These are phyloP conservation scores for Chaenogobius annularis DNA, from an alignment of 2,113 vertebrate species.

Conservation along the genomic window DNA sequence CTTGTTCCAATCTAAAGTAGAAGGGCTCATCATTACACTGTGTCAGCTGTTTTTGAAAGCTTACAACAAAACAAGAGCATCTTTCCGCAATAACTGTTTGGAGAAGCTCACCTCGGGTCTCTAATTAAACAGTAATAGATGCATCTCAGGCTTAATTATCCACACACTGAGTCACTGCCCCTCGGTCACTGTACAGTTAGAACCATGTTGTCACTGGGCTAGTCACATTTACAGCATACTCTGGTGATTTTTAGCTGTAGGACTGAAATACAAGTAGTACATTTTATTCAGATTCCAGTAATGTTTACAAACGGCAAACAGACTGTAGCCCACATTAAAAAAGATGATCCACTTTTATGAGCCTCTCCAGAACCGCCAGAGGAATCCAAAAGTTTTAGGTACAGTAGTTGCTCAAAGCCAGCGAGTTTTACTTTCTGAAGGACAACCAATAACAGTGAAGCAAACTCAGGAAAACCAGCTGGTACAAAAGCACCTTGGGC, in stretches of 20 bases:
- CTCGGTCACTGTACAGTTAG: constrained; percentile 49
- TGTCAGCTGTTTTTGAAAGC: constrained; percentile 14
- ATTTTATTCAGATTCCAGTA: background rate
- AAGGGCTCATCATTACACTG: constrained; percentile 5
- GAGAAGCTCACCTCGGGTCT: constrained; percentile 44
- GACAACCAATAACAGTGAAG: constrained; percentile 44
- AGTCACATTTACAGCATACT: constrained; percentile 26
- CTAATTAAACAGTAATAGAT: constrained; percentile 57
- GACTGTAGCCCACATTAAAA: constrained; percentile 23
- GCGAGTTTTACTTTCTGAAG: constrained; percentile 43
- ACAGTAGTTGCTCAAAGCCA: constrained; percentile 39
- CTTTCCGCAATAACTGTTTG: constrained; percentile 34
- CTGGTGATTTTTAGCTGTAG: constrained; percentile 22
- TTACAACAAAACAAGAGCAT: constrained; percentile 22
- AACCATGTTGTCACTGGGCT: constrained; percentile 15
- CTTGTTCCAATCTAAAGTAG: background rate
- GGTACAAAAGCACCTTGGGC: constrained; percentile 33
- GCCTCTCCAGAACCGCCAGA: constrained; percentile 32
- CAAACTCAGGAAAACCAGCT: constrained; percentile 50
- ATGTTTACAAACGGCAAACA: constrained; percentile 13
- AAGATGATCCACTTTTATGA: constrained; percentile 30
- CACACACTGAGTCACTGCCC: constrained; percentile 42
- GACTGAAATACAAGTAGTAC: constrained; percentile 9
- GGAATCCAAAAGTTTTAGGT: constrained; percentile 42
- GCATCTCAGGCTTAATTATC: constrained; percentile 59